Evolutionary conservation across 2,888 invertebrate genomes (phyloP).

Genomic region (Epirrhoe tristata): DNA sequence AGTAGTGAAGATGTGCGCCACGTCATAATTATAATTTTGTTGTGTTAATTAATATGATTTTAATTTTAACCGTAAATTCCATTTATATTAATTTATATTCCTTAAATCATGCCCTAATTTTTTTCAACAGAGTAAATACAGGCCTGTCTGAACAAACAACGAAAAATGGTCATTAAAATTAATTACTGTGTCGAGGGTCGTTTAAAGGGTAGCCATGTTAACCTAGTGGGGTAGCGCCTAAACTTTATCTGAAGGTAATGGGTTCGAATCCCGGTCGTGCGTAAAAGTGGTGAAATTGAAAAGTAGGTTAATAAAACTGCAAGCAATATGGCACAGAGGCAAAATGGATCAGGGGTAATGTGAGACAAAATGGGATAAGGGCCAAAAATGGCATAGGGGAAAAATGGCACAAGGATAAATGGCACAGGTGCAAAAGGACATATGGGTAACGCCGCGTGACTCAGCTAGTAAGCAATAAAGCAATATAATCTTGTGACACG

Average conservation of each 20-base stretch:
- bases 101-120: slow-evolving; percentile 1
- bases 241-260: too few relatives aligned
- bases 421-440: too few relatives aligned
- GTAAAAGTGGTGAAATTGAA: too few relatives aligned
- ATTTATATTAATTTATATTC: background rate
- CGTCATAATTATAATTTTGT: background rate
- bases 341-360: too few relatives aligned
- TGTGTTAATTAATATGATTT: background rate
- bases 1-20: too few relatives aligned
- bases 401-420: too few relatives aligned
- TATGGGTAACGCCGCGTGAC: too few relatives aligned
- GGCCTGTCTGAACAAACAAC: slow-evolving; percentile 14
- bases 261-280: too few relatives aligned
- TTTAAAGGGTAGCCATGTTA: background rate
- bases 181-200: slow-evolving; percentile 19
- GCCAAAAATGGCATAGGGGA: too few relatives aligned
- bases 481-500: slow-evolving; percentile 28
- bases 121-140: background rate
- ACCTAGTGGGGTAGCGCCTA: background rate
- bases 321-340: too few relatives aligned
- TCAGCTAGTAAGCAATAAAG: slow-evolving; percentile 30
- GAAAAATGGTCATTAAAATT: slow-evolving; percentile 32
- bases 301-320: too few relatives aligned
- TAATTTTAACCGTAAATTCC: background rate
- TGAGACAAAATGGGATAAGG: too few relatives aligned